phyloP scores from a whole-genome alignment of 2,797 vertebrate species.

The Sebastes reedi region DNA sequence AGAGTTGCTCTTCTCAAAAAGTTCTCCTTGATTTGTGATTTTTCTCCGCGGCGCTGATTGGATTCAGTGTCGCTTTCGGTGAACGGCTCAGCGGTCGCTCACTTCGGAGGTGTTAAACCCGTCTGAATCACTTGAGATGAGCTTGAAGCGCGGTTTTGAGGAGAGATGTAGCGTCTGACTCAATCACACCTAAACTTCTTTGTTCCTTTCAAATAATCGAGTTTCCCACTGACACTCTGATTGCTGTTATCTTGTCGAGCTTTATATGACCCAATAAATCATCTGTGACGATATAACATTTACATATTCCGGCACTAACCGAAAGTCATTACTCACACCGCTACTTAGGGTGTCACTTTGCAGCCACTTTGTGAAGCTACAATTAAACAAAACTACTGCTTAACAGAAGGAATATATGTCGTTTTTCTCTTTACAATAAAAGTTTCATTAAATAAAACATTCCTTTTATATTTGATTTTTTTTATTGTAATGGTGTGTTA shows the following conservation, averaged over 20 bases:
- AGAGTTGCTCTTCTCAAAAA: constrained; percentile 32
- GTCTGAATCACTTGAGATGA: constrained; percentile 29
- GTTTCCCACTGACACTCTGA: not conserved
- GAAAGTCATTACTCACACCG: constrained; percentile 30
- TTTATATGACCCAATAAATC: constrained; percentile 47
- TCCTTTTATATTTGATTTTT: not conserved
- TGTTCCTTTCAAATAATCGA: not conserved
- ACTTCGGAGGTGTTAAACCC: constrained; percentile 28
- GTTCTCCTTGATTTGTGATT: constrained; percentile 42
- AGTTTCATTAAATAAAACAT: constrained; percentile 7
- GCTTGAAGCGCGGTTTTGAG: not conserved
- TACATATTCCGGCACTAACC: constrained; percentile 27
- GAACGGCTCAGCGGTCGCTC: constrained; percentile 37
- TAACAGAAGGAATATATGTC: not conserved
- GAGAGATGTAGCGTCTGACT: constrained; percentile 1
- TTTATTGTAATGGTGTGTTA: constrained; percentile 14
- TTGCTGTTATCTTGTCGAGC: constrained; percentile 13
- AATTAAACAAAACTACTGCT: constrained; percentile 2
- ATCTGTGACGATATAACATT: constrained; percentile 35
- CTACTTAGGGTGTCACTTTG: constrained; percentile 36
- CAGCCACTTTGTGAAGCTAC: constrained; percentile 1
- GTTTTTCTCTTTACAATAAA: not conserved
- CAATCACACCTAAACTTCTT: constrained; percentile 9
- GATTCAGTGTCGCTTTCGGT: constrained; percentile 20
- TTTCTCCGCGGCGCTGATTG: constrained; percentile 44